Evolutionary conservation across 2,113 vertebrate species (phyloP).

Genomic region (Oenanthe oenanthe): DNA sequence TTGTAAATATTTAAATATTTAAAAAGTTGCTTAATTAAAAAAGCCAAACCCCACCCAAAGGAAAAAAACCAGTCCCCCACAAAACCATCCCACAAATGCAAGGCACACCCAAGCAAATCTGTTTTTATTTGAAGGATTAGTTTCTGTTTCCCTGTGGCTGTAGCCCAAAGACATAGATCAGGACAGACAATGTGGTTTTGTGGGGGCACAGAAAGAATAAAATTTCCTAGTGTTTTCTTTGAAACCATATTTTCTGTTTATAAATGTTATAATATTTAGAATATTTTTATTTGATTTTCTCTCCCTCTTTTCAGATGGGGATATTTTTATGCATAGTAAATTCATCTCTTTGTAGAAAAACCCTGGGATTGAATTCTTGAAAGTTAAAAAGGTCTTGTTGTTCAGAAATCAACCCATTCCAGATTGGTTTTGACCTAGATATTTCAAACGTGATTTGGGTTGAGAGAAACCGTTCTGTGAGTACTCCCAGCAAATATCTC

Average conservation of each 20-base stretch:
- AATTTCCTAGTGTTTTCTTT: neutral
- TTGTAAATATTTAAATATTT: neutral
- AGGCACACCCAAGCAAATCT: neutral
- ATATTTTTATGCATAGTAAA: neutral
- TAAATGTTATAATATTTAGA: neutral
- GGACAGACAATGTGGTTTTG: neutral
- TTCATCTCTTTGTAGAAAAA: neutral
- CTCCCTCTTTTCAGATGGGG: neutral
- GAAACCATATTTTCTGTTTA: neutral
- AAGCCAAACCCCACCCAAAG: neutral
- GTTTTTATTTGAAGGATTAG: neutral
- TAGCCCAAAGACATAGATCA: neutral
- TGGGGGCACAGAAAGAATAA: neutral
- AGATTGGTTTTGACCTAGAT: constrained; percentile 62
- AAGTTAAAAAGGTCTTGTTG: constrained; percentile 18
- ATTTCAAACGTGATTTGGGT: constrained; percentile 64
- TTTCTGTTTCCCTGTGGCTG: neutral
- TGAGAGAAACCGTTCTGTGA: constrained; percentile 51
- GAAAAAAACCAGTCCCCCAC: neutral
- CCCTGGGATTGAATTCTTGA: neutral
- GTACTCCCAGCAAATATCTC: constrained; percentile 59
- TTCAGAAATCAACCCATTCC: constrained; percentile 19
- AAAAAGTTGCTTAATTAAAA: neutral
- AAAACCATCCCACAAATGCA: neutral
- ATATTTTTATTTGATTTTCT: neutral